A percentile compares a stretch with the other conserved stretches of the same genome.
These are phyloP conservation scores for Eretmodus cyanostictus DNA, from an alignment of 2,113 vertebrate species.

Conservation along the genomic window DNA sequence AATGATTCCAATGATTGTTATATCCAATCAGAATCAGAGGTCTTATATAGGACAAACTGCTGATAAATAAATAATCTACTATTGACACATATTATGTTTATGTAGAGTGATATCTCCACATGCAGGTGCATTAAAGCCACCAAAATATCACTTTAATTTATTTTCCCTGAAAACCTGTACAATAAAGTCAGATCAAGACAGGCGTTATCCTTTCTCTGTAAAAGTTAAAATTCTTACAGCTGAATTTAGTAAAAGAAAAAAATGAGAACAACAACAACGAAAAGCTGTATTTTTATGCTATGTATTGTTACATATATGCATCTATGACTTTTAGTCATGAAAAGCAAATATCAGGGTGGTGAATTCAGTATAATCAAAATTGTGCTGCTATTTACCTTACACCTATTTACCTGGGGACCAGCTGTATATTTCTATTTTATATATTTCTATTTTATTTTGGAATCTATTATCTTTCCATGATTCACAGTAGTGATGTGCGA, in stretches of 20 bases:
- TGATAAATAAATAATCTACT: neutral
- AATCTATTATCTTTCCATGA: neutral
- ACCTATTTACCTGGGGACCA: neutral
- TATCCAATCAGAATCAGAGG: neutral
- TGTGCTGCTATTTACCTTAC: neutral
- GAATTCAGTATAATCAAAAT: neutral
- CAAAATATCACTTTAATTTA: neutral
- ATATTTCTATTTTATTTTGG: neutral
- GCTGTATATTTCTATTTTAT: neutral
- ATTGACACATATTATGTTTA: neutral
- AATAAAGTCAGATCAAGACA: too few relatives aligned
- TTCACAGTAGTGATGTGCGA: neutral
- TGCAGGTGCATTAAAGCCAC: neutral
- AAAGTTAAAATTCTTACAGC: neutral
- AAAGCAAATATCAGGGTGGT: neutral
- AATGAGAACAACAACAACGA: neutral
- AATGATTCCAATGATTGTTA: neutral
- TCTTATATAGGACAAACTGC: neutral
- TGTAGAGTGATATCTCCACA: neutral
- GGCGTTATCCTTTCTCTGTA: neutral
- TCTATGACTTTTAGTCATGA: neutral
- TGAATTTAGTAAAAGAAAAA: neutral
- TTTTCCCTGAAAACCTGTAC: rapidly evolving
- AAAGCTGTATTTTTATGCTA: neutral
- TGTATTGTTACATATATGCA: neutral